phyloP scores from a whole-genome alignment of 1,140 invertebrate species.

The Lordiphosa stackelbergi region DNA sequence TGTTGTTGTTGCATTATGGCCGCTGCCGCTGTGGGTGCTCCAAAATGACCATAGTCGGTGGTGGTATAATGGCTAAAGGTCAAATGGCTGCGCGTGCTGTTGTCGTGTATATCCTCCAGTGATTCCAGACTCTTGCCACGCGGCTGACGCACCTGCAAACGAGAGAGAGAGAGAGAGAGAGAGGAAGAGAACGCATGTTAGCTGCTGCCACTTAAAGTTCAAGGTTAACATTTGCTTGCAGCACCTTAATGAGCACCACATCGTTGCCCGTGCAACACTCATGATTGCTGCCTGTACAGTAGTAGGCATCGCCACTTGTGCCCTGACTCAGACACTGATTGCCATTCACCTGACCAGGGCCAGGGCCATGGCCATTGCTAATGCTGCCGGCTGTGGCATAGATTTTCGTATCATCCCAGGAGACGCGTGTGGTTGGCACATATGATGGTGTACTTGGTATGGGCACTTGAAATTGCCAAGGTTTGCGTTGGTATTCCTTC shows the following conservation, averaged over 20 bases:
- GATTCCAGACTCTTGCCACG: constrained; percentile 90
- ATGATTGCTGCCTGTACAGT: constrained; percentile 71
- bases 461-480: constrained; percentile 69
- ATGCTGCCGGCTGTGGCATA: constrained; percentile 45
- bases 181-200: not conserved
- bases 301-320: constrained; percentile 54
- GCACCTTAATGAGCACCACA: constrained; percentile 77
- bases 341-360: constrained; percentile 5
- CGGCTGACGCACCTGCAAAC: constrained; percentile 80
- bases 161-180: constrained; percentile 4
- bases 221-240: constrained; percentile 42
- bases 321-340: not conserved
- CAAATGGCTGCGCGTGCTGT: constrained; percentile 80
- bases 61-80: constrained; percentile 79
- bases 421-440: constrained; percentile 73
- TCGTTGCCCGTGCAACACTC: constrained; percentile 75
- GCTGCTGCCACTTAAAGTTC: constrained; percentile 41
- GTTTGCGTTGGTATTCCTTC: constrained; percentile 60
- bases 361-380: constrained; percentile 29
- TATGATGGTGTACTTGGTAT: constrained; percentile 72
- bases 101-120: constrained; percentile 83
- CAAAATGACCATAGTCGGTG: constrained; percentile 73
- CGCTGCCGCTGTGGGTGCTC: constrained; percentile 78
- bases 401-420: constrained; percentile 76
- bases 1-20: constrained; percentile 69